Percentiles rank a stretch among this genome's conserved stretches.
phyloP scores from a whole-genome alignment of 2,113 vertebrate genomes.

The Odobenus rosmarus region DNA sequence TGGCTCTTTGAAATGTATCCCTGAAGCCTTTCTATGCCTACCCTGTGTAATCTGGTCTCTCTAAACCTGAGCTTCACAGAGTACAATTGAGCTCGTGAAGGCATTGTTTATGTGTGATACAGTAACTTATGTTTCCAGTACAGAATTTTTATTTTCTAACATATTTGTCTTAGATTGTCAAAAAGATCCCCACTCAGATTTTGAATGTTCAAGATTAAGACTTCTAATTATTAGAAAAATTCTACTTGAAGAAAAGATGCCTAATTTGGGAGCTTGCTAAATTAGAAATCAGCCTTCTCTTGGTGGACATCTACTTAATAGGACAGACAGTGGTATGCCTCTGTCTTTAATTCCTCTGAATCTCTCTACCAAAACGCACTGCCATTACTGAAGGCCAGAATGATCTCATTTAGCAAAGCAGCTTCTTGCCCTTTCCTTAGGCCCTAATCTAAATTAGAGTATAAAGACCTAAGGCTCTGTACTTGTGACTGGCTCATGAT shows the following conservation, averaged over 20 bases:
- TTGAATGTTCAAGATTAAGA: background rate
- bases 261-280: background rate
- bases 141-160: background rate
- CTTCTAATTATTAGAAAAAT: slow-evolving; percentile 13
- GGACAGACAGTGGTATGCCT: background rate
- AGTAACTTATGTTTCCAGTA: background rate
- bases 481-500: slow-evolving; percentile 34
- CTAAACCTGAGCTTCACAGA: background rate
- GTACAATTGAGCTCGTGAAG: background rate
- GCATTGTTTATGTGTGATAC: background rate
- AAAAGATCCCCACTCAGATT: slow-evolving; percentile 18
- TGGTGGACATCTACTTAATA: background rate
- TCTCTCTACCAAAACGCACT: slow-evolving; percentile 17
- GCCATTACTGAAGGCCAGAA: slow-evolving; percentile 32
- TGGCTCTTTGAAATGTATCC: background rate
- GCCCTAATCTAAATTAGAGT: slow-evolving; percentile 55
- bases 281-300: slow-evolving; percentile 44
- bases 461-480: slow-evolving; percentile 50
- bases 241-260: background rate
- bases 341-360: slow-evolving; percentile 28
- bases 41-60: background rate
- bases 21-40: background rate
- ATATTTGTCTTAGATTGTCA: background rate
- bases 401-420: slow-evolving; percentile 37
- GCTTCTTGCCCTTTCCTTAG: slow-evolving; percentile 62